phyloP scores from a whole-genome alignment of 2,888 invertebrate genomes.

The Aspidiotus rigidus region DNA sequence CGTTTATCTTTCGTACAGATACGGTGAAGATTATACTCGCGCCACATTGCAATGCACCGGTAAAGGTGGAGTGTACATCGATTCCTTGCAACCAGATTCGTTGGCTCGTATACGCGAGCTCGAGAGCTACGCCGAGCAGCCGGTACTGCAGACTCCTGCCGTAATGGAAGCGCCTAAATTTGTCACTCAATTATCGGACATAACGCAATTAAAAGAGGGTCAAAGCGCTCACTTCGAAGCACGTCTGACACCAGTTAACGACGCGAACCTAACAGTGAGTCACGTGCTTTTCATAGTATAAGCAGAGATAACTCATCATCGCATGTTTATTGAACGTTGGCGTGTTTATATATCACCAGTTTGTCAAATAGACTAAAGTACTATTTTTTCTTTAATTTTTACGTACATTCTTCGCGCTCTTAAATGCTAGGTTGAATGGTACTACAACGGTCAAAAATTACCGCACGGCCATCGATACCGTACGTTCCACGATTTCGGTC shows the following conservation, averaged over 20 bases:
- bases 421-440: slow-evolving; percentile 66
- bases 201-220: slow-evolving; percentile 81
- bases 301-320: background rate
- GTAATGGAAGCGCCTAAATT: slow-evolving; percentile 80
- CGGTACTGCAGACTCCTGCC: slow-evolving; percentile 48
- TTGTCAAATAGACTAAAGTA: too few species aligned
- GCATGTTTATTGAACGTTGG: too few species aligned
- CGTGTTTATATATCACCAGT: too few species aligned
- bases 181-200: slow-evolving; percentile 74
- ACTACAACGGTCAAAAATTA: slow-evolving; percentile 81
- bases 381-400: too few species aligned
- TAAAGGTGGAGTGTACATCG: slow-evolving; percentile 74
- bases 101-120: slow-evolving; percentile 77
- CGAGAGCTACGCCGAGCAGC: slow-evolving; percentile 62
- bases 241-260: slow-evolving; percentile 82
- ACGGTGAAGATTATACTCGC: slow-evolving; percentile 77
- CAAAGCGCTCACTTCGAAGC: slow-evolving; percentile 92
- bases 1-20: slow-evolving; percentile 42
- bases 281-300: background rate
- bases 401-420: too few species aligned
- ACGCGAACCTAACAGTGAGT: slow-evolving; percentile 73
- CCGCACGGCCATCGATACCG: slow-evolving; percentile 92
- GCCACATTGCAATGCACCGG: slow-evolving; percentile 77
- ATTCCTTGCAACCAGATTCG: slow-evolving; percentile 84
- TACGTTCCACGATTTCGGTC: slow-evolving; percentile 95